phyloP scores from a whole-genome alignment of 1,140 invertebrate genomes.

The Asobara japonica region DNA sequence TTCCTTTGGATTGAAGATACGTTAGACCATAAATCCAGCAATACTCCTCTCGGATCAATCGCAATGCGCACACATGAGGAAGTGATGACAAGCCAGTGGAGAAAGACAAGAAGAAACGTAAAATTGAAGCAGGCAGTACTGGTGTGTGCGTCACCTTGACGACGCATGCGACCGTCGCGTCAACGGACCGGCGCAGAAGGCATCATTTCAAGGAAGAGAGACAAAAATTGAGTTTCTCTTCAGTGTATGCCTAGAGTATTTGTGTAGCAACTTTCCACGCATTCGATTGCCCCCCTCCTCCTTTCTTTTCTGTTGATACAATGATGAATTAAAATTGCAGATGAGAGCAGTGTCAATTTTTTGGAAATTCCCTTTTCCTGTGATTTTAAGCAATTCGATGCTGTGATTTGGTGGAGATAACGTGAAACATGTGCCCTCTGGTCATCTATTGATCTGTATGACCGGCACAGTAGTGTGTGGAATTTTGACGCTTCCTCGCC shows the following conservation, averaged over 20 bases:
- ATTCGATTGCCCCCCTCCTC: not conserved
- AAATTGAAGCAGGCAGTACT: not conserved
- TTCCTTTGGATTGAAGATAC: not conserved
- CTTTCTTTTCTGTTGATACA: not conserved
- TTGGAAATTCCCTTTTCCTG: not conserved
- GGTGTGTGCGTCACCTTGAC: conserved; percentile 16
- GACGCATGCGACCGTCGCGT: conserved; percentile 23
- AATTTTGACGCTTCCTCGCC: not conserved
- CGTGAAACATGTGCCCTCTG: conserved; percentile 20
- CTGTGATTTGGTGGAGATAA: not conserved
- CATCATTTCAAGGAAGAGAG: not conserved
- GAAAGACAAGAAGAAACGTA: not conserved
- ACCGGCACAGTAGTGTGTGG: not conserved
- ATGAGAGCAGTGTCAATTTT: not conserved
- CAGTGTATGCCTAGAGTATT: conserved; percentile 9
- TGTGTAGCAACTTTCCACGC: not conserved
- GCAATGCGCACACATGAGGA: not conserved
- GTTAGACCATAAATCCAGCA: not conserved
- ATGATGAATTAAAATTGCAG: not conserved
- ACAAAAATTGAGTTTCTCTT: conserved; percentile 13
- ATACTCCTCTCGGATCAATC: not conserved
- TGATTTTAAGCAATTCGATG: conserved; percentile 1
- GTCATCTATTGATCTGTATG: conserved; percentile 27
- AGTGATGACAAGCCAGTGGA: not conserved
- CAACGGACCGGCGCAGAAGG: conserved; percentile 24